These are phyloP conservation scores for Chionodraco myersi DNA, from an alignment of 2,113 vertebrate species.

Conservation along the genomic window DNA sequence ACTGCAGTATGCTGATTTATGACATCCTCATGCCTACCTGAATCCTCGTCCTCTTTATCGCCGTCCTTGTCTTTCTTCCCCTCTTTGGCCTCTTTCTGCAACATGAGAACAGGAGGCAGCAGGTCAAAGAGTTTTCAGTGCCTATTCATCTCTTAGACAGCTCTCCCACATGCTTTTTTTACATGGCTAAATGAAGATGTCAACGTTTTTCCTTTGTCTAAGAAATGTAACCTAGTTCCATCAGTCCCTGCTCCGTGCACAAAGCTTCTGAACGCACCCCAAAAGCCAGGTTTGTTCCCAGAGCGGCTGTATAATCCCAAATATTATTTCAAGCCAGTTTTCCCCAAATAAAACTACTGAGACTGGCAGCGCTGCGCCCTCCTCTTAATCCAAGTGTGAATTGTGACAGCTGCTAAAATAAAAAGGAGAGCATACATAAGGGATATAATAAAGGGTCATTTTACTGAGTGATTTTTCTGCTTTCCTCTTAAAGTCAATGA, in stretches of 20 bases:
- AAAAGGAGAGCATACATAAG: not conserved
- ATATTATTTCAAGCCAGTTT: constrained; percentile 13
- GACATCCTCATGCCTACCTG: constrained; percentile 49
- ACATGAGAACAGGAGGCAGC: constrained; percentile 40
- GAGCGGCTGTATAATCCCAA: constrained; percentile 16
- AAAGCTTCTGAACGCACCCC: not conserved
- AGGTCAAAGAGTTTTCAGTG: constrained; percentile 33
- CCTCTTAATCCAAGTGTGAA: not conserved
- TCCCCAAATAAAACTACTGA: not conserved
- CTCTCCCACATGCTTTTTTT: constrained; percentile 9
- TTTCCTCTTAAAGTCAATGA: not conserved
- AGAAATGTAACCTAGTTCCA: constrained; percentile 31
- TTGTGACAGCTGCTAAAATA: not conserved
- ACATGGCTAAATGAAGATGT: constrained; percentile 5
- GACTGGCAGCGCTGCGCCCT: not conserved
- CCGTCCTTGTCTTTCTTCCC: constrained; percentile 83
- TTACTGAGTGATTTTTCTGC: not conserved
- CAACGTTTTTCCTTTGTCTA: constrained; percentile 10
- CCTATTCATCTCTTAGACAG: constrained; percentile 46
- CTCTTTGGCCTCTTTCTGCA: constrained; percentile 80
- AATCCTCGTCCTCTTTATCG: constrained; percentile 86
- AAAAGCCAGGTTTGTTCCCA: not conserved
- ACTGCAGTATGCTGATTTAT: not conserved
- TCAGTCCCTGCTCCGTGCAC: not conserved
- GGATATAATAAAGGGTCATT: not conserved